Conservation (phyloP, 1,140 invertebrate genomes). For the Lutraria rhynchaena region DNA sequence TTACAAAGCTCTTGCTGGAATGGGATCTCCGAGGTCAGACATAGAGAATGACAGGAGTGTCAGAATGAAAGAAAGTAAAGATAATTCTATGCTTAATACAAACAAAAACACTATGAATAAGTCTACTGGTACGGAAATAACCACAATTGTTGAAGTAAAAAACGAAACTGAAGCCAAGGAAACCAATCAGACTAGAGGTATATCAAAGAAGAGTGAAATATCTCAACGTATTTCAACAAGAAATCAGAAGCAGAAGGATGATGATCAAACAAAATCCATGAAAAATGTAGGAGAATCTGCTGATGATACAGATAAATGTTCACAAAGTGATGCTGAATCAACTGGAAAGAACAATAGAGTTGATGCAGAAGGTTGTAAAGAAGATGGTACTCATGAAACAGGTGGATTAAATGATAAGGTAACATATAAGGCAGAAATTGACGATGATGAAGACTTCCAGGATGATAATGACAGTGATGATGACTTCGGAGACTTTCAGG, state of each 20-base stretch:
- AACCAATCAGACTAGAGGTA: too few relatives aligned
- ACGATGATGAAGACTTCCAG: background rate
- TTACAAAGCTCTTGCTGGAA: constrained; percentile 45
- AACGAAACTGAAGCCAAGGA: background rate
- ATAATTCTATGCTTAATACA: background rate
- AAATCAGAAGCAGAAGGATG: background rate
- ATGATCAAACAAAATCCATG: background rate
- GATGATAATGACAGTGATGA: constrained; percentile 20
- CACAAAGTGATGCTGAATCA: background rate
- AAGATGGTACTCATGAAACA: background rate
- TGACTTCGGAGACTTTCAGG: background rate
- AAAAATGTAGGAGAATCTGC: background rate
- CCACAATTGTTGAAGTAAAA: background rate
- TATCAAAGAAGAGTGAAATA: background rate
- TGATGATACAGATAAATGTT: too few relatives aligned
- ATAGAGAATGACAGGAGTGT: background rate
- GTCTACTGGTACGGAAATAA: background rate
- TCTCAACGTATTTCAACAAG: background rate
- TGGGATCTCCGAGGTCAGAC: constrained; percentile 1
- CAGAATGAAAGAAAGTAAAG: background rate
- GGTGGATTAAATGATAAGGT: constrained; percentile 1
- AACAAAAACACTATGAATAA: too few relatives aligned
- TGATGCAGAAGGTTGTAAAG: too few relatives aligned
- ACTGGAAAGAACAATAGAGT: background rate
- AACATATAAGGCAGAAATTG: background rate